phyloP scores from a whole-genome alignment of 2,888 invertebrate genomes.

The Cephus rjabovi region DNA sequence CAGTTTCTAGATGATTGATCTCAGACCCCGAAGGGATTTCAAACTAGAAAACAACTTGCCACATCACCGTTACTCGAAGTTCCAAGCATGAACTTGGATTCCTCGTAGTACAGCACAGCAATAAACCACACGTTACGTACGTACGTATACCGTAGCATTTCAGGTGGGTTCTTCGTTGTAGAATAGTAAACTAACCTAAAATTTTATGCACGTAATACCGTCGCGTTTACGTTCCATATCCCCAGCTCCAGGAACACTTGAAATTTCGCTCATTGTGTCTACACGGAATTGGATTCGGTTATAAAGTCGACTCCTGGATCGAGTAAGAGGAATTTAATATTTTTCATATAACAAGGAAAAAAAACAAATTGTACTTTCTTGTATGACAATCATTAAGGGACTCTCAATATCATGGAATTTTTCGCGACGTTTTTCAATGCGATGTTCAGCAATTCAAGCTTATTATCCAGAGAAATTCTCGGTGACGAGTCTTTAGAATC shows the following conservation, averaged over 20 bases:
- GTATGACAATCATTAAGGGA: background rate
- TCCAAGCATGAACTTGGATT: background rate
- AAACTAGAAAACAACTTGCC: background rate
- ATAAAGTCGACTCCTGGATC: background rate
- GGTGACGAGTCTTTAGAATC: background rate
- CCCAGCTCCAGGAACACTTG: background rate
- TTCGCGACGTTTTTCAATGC: background rate
- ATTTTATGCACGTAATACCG: background rate
- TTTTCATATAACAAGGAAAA: background rate
- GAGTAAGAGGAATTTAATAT: background rate
- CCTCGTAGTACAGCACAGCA: background rate
- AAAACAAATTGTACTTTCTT: background rate
- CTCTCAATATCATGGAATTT: background rate
- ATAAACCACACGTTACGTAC: background rate
- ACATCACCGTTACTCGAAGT: background rate
- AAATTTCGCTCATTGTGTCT: background rate
- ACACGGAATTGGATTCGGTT: background rate
- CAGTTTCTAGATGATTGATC: background rate
- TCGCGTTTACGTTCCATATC: background rate
- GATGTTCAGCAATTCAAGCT: background rate
- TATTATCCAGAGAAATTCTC: background rate
- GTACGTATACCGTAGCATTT: background rate
- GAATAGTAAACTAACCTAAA: background rate
- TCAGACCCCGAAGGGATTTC: background rate
- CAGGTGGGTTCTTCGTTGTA: background rate